Percentiles rank a stretch among this genome's conserved stretches.
Evolutionary conservation across 1,140 invertebrate species (phyloP).

Genomic region (Coptotermes formosanus): DNA sequence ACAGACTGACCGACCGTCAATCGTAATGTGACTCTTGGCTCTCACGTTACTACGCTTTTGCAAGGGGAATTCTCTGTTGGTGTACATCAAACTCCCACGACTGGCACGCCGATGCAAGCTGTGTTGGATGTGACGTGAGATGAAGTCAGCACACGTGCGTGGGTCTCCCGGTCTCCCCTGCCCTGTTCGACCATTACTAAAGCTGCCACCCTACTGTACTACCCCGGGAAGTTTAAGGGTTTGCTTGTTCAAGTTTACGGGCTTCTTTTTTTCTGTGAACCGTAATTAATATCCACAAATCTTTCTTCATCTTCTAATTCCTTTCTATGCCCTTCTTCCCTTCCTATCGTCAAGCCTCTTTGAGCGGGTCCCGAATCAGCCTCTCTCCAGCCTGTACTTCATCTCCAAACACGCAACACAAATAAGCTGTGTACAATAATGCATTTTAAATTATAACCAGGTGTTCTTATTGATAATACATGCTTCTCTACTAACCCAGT

Average conservation of each 20-base stretch:
- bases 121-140: background rate
- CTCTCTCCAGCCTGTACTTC: background rate
- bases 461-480: background rate
- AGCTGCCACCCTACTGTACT: background rate
- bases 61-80: no score
- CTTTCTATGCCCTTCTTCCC: background rate
- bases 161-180: background rate
- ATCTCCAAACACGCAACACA: background rate
- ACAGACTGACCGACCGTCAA: no score
- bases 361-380: background rate
- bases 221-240: background rate
- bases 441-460: constrained; percentile 12
- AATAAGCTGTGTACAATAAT: background rate
- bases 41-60: no score
- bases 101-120: background rate
- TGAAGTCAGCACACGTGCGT: background rate
- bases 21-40: no score
- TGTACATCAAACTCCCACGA: no score
- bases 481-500: background rate
- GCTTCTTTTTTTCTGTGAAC: background rate
- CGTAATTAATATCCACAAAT: background rate
- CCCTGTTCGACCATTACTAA: background rate
- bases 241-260: background rate
- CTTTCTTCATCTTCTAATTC: background rate
- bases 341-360: background rate